A percentile compares a stretch with the other conserved stretches of the same genome.
Evolutionary conservation across 2,888 invertebrate species (phyloP).

Genomic region (Lasioglossum marginatum): DNA sequence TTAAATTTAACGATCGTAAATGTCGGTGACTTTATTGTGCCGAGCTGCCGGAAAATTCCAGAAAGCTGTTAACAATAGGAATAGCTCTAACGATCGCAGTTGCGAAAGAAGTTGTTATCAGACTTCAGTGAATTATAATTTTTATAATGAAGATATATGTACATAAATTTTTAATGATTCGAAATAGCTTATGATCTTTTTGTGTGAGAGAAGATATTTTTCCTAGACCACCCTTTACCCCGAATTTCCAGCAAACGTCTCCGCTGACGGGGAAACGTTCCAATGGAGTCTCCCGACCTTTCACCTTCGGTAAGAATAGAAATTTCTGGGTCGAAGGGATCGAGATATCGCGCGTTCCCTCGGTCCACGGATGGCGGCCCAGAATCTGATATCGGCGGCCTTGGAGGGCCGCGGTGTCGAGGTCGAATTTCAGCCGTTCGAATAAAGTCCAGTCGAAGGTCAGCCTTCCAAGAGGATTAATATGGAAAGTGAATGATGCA

Average conservation of each 20-base stretch:
- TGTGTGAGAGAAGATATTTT: too few relatives aligned
- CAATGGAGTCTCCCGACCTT: neutral
- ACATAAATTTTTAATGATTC: too few relatives aligned
- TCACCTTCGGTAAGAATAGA: neutral
- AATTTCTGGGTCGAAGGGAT: neutral
- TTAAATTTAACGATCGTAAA: neutral
- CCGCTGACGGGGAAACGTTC: neutral
- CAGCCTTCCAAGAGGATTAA: slow-evolving; percentile 32
- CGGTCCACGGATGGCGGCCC: neutral
- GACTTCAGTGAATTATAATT: too few relatives aligned
- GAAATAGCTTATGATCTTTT: too few relatives aligned
- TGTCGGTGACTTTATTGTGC: neutral
- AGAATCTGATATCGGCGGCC: slow-evolving; percentile 14
- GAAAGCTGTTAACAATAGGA: neutral
- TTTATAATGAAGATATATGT: too few relatives aligned
- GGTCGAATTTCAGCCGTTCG: slow-evolving; percentile 18
- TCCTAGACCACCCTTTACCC: neutral
- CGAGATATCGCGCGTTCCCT: slow-evolving; percentile 2
- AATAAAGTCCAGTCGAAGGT: slow-evolving; percentile 38
- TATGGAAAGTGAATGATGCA: slow-evolving; percentile 60
- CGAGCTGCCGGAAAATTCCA: neutral
- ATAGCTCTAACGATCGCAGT: neutral
- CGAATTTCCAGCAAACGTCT: neutral
- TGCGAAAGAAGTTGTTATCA: neutral
- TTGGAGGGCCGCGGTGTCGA: slow-evolving; percentile 10